Evolutionary conservation across 2,113 vertebrate genomes (phyloP).

Genomic region (Coturnix japonica): DNA sequence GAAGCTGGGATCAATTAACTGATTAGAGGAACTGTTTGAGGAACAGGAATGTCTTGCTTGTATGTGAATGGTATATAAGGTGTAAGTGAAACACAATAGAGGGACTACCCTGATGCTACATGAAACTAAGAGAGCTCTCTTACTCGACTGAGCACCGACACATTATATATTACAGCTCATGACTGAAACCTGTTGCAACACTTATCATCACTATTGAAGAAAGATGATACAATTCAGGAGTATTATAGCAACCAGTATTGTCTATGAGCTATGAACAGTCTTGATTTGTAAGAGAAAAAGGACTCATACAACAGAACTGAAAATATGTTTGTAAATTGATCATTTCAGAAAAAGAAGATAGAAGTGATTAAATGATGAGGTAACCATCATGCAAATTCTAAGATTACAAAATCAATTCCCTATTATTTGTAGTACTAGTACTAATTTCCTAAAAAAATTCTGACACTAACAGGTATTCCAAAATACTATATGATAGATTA

Average conservation of each 20-base stretch:
- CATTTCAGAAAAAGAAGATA: background rate
- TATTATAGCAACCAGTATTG: background rate
- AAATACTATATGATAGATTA: background rate
- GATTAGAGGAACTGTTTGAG: no score
- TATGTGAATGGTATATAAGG: no score
- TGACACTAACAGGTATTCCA: background rate
- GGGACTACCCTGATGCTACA: no score
- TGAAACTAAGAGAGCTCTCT: no score
- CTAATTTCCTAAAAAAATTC: background rate
- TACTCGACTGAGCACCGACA: no score
- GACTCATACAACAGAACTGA: background rate
- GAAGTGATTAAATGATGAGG: background rate
- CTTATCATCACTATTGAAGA: constrained; percentile 24
- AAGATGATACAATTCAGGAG: background rate
- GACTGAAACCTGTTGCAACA: constrained; percentile 7
- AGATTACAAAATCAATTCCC: background rate
- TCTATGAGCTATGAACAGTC: background rate
- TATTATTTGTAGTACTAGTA: background rate
- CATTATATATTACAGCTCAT: constrained; percentile 34
- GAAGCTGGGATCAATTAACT: no score
- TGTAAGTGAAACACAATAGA: no score
- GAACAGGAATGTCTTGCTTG: no score
- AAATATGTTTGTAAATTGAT: background rate
- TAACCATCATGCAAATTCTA: background rate
- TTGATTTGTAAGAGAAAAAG: background rate